Conservation (phyloP, 2,113 vertebrate species). For the Periophthalmodon schlosseri region DNA sequence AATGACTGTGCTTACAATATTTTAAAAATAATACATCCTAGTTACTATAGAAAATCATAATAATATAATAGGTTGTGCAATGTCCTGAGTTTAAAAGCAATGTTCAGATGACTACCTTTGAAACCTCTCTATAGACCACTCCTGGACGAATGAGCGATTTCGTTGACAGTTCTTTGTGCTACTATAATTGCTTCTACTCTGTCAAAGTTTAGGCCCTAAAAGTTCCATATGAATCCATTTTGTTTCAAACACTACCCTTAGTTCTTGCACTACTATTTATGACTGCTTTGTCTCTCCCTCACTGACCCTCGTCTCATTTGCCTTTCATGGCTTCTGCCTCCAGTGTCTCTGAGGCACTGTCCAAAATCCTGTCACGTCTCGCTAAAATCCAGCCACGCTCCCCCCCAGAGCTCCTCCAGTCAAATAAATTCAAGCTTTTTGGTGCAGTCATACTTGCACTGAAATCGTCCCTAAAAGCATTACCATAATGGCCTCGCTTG, state of each 20-base stretch:
- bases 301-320: conserved; percentile 23
- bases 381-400: conserved; percentile 17
- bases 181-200: neutral
- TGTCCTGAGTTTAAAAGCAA: too few relatives aligned
- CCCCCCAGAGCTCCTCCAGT: conserved; percentile 13
- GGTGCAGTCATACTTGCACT: neutral
- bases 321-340: conserved; percentile 35
- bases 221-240: conserved; percentile 24
- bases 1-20: too few relatives aligned
- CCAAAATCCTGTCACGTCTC: conserved; percentile 25
- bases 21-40: too few relatives aligned
- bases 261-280: conserved; percentile 4
- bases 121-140: too few relatives aligned
- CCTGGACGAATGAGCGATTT: too few relatives aligned
- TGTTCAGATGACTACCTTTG: too few relatives aligned
- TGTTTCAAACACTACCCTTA: conserved; percentile 16
- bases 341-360: conserved; percentile 24
- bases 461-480: conserved; percentile 1
- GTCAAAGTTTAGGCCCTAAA: neutral
- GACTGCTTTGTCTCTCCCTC: conserved; percentile 3
- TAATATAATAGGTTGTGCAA: too few relatives aligned
- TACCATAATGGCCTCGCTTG: conserved; percentile 6
- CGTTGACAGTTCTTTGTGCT: neutral
- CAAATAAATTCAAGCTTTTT: conserved; percentile 19
- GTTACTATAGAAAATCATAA: too few relatives aligned